Evolutionary conservation across 1,140 invertebrate genomes (phyloP), one percentile per base, ranked within the genome.

Genomic region (Drosophila ogumai): DNA sequence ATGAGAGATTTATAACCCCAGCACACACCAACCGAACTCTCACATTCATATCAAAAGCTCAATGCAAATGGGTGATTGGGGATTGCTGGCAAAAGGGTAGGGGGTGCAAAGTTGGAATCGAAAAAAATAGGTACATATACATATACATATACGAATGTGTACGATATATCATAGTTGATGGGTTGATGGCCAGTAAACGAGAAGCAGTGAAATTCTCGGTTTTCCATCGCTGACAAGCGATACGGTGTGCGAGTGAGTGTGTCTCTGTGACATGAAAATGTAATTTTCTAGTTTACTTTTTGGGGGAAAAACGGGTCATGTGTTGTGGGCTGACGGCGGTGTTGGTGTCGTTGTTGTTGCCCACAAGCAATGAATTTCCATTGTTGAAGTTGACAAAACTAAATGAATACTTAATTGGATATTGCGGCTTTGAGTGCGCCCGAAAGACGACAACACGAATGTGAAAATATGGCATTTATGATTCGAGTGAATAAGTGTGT

Each of bases 321-420:
- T 43, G 69, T 52, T 43, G 41, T 66, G 60, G 28, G 17, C 54
- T 56, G 67, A 55, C 31, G 17, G 46, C 10, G 41, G 25, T 38
- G 46, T 19, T 36, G 44, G 41, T 50, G 22, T 31, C 6, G 28
- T 10, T 17, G 43, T 50, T 60, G 55, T 13, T 52, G 40, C 52
- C 57, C 50, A 58, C 34, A 46, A 71, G 65, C 65, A 43, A 68
- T 80, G 76, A 75, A 75, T 76, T 74, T 57, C 57, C 58, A 74
- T 75, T 60, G 64, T 71, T 75, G 64, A 58, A 84, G 76, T 84
- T 79, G 82, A 87, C 82, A 86, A 79, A 87, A 87, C 82, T 69
- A 86, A 86, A 86, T 86, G 82, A 86, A 86, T 86, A 86, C 79
- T 76, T 82, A 86, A 86, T 86, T 86, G 82, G 75, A 87, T 72